Base-by-base conservation (phyloP, 2,797 vertebrate species). In the Leptatherina wallacei region DNA sequence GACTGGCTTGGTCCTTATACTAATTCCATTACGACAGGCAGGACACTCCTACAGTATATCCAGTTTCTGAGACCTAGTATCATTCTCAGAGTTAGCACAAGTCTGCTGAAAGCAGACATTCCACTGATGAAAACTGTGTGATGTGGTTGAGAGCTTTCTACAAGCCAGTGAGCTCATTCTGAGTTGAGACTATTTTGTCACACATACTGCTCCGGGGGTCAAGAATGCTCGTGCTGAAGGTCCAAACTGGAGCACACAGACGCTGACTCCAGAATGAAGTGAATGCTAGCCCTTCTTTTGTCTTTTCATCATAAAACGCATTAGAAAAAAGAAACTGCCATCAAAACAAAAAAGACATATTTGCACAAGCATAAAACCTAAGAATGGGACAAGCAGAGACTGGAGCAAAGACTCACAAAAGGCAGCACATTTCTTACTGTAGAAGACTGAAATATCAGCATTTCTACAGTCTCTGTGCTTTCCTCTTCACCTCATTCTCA, bases 1-100 rank as follows among this genome's bases (percentile, higher is more conserved):
- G 72, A 66, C 83, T 27, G 67, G 51, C 51, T 58, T 68, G 49
- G 64, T 77, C 42, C n/a, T 4, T 78, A 80, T 57, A 76, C 76
- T 71, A 65, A 68, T 82, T 74, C 77, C 74, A 82, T 77, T 73
- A 76, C 40, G 51, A 76, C 38, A 62, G 47, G 57, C 22, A 16
- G 60, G 32, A 83, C 52, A 64, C 71, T 69, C 22, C 58, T 62
- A 8, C 62, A 47, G 44, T 69, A 52, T 56, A 75, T 71, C 71
- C 65, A 70, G 69, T 83, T 78, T 78, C 72, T 73, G 49, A 76
- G 24, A 61, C 7, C 58, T 4, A 7, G 70, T 52, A 58, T 87
- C 61, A 27, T 42, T 77, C 66, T 60, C 61, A 52, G 9, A 20
- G 58, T 61, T 40, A 33, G 22, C 18, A 9, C 9, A 22, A 20